phyloP scores from a whole-genome alignment of 2,888 invertebrate species.

The Epinotia nisella region DNA sequence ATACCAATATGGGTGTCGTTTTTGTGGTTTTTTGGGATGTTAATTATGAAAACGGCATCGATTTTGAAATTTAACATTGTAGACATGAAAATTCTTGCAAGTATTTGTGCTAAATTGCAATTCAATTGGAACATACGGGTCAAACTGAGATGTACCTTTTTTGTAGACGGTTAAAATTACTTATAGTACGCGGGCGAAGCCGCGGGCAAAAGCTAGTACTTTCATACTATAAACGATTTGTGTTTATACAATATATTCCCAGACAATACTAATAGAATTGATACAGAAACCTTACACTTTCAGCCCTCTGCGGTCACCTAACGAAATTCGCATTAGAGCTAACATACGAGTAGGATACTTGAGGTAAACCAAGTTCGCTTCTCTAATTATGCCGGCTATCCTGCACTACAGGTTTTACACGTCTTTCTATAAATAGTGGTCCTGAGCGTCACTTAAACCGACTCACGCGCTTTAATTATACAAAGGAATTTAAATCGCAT shows the following conservation, averaged over 20 bases:
- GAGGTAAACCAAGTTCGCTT: conserved; percentile 68
- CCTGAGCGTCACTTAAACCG: conserved; percentile 50
- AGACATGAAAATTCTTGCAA: too few species aligned
- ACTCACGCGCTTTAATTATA: conserved; percentile 45
- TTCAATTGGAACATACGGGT: too few species aligned
- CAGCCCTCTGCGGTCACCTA: conserved; percentile 8
- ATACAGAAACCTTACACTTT: conserved; percentile 16
- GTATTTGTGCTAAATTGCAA: too few species aligned
- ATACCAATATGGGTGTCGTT: too few species aligned
- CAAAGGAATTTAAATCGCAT: conserved; percentile 52
- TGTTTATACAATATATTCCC: conserved; percentile 4
- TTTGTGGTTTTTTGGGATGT: too few species aligned
- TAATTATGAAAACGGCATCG: too few species aligned
- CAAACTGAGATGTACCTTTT: too few species aligned
- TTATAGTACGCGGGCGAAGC: too few species aligned
- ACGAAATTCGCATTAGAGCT: conserved; percentile 32
- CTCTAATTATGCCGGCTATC: conserved; percentile 70
- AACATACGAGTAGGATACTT: conserved; percentile 58
- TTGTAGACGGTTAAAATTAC: too few species aligned
- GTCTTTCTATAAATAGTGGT: conserved; percentile 77
- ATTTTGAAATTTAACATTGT: too few species aligned
- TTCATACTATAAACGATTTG: too few species aligned
- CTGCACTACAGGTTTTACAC: conserved; percentile 76
- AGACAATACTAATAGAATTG: neutral
- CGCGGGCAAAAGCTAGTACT: too few species aligned